Evolutionary conservation across 2,888 invertebrate species (phyloP), one percentile per base, ranked within the genome.

Genomic region (Carterocephalus palaemon): DNA sequence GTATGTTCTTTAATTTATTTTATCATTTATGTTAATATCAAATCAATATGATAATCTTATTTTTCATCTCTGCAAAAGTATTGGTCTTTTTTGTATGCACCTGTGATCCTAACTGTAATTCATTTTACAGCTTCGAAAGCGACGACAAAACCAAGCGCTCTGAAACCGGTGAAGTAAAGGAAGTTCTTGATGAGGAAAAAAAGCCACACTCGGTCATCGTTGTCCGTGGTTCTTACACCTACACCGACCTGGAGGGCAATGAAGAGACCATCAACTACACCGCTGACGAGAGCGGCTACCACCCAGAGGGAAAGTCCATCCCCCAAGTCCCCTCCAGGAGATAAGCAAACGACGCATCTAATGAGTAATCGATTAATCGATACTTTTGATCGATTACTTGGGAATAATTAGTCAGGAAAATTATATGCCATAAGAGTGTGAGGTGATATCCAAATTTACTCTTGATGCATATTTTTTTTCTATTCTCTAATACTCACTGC

Each of bases 221-320:
- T 0, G 88, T 90, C 13, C 89, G 89, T 48, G 92, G 92, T n/a
- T 71, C 80, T 1, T 91, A 83, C 75, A 71, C 84, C 0, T 92
- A 90, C 76, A 70, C 75, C 2, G 77, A 88, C 45, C 68, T 77
- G 0, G 89, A 90, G 1, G 91, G 91, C 50, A 81, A 82, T 6
- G 68, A 73, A 2, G 86, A 88, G 52, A 62, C 67, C 16, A 52
- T 90, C 53, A 83, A 63, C 36, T 91, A 90, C 75, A 66, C 62
- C 47, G 91, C 91, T 33, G 91, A 92, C 54, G 91, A 91, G 70
- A 88, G 70, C 52, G 92, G 92, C 49, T 92, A 78, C 87, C 89
- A 88, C 51, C 87, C 91, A 1, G 85, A 88, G 32, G 90, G 91
- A 29, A 81, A 82, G 0, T 89, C 90, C 68, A 68, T 92, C 60